phyloP scores from a whole-genome alignment of 1,140 invertebrate genomes.

The Drosophila pectinifera region DNA sequence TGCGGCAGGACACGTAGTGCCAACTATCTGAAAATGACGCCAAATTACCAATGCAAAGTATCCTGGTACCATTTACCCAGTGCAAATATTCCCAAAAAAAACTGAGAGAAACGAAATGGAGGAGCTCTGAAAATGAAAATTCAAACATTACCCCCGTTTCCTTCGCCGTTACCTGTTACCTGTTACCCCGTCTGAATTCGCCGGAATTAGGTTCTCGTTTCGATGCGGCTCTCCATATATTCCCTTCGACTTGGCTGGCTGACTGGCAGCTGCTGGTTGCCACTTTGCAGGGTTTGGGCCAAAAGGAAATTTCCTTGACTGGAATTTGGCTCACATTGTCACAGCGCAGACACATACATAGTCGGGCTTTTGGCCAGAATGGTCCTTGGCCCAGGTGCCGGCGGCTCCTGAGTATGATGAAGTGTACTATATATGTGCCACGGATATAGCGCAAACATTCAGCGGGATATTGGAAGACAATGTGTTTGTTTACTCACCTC shows the following conservation, averaged over 20 bases:
- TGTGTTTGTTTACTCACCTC: slow-evolving; percentile 21
- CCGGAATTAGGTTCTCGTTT: slow-evolving; percentile 58
- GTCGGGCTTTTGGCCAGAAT: slow-evolving; percentile 41
- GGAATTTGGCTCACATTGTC: slow-evolving; percentile 74
- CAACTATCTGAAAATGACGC: slow-evolving; percentile 82
- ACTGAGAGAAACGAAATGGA: slow-evolving; percentile 8
- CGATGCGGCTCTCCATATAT: slow-evolving; percentile 1
- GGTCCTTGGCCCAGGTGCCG: slow-evolving; percentile 54
- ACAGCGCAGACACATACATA: slow-evolving; percentile 40
- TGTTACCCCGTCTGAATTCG: slow-evolving; percentile 34
- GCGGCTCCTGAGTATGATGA: slow-evolving; percentile 71
- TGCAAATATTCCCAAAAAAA: slow-evolving; percentile 55
- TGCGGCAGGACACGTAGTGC: slow-evolving; percentile 58
- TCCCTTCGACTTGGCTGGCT: slow-evolving; percentile 22
- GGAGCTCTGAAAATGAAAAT: slow-evolving; percentile 69
- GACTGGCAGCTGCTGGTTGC: slow-evolving; percentile 47
- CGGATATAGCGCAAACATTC: slow-evolving; percentile 47
- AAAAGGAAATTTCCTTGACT: slow-evolving; percentile 39
- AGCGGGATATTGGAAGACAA: slow-evolving; percentile 42
- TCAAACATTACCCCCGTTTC: slow-evolving; percentile 67
- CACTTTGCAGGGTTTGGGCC: slow-evolving; percentile 44
- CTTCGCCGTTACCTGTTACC: slow-evolving; percentile 35
- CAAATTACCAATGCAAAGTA: slow-evolving; percentile 83
- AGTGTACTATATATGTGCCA: slow-evolving; percentile 51
- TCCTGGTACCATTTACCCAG: slow-evolving; percentile 74